Conservation (phyloP, 2,888 invertebrate species). For the Tetanocera ferruginea region DNA sequence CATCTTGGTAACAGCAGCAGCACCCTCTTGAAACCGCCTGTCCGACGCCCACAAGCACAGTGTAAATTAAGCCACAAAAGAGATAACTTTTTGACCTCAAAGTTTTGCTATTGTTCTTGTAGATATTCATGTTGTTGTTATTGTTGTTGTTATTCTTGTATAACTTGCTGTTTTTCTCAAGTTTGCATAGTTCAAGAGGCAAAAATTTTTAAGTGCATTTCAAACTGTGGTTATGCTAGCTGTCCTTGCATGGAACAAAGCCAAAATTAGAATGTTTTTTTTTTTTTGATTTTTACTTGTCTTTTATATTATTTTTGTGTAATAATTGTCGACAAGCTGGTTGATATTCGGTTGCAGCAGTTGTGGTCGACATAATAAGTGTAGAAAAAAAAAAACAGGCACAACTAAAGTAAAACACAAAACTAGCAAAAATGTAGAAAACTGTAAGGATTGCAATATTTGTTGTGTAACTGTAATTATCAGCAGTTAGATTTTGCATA, state of each 20-base stretch:
- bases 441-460: background rate
- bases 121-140: background rate
- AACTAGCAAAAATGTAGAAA: background rate
- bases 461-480: background rate
- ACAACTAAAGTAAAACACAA: background rate
- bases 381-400: background rate
- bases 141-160: conserved; percentile 3
- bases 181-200: background rate
- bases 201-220: conserved; percentile 23
- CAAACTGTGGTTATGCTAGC: background rate
- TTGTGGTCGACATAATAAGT: background rate
- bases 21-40: background rate
- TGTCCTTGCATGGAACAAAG: background rate
- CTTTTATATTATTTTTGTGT: conserved; percentile 4
- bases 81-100: conserved; percentile 54
- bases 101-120: conserved; percentile 38
- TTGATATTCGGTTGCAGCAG: background rate
- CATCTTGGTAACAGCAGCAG: background rate
- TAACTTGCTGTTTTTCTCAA: background rate
- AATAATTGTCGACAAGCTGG: conserved; percentile 27
- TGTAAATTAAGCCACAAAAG: conserved; percentile 51
- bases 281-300: background rate
- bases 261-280: background rate
- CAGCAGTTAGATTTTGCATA: background rate
- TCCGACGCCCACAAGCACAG: conserved; percentile 5